These are phyloP conservation scores for Ceyx cyanopectus DNA, from an alignment of 2,113 vertebrate genomes.

Conservation along the genomic window DNA sequence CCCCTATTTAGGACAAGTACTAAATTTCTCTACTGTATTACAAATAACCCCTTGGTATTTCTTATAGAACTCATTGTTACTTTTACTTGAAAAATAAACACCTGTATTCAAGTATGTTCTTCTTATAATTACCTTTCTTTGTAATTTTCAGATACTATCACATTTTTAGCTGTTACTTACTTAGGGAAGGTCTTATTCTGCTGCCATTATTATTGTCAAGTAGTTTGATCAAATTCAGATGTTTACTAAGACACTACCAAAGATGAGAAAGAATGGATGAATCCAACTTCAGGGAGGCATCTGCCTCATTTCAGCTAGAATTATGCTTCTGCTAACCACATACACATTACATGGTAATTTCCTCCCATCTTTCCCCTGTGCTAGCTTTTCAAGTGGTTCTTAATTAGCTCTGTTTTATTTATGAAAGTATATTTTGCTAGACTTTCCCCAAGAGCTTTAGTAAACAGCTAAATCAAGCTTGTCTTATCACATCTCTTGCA, in stretches of 20 bases:
- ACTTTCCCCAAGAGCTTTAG: slow-evolving; percentile 33
- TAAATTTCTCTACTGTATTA: neutral
- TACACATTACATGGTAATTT: neutral
- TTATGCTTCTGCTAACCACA: neutral
- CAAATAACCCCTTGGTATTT: neutral
- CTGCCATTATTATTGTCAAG: neutral
- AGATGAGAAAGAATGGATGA: neutral
- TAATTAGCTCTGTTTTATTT: slow-evolving; percentile 64
- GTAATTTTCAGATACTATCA: neutral
- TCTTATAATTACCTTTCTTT: neutral
- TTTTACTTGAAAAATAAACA: neutral
- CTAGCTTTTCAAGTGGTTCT: slow-evolving; percentile 44
- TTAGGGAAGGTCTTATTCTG: neutral
- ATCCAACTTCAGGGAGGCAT: neutral
- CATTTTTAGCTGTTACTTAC: neutral
- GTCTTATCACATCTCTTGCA: neutral
- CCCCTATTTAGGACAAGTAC: neutral
- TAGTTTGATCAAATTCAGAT: neutral
- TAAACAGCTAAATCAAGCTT: slow-evolving; percentile 22
- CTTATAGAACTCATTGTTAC: neutral
- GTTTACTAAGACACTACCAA: neutral
- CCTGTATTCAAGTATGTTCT: neutral
- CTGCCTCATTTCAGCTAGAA: neutral
- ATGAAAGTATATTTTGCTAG: slow-evolving; percentile 52
- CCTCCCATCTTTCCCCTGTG: slow-evolving; percentile 17